These are phyloP conservation scores for Microdon myrmicae DNA, from an alignment of 2,888 invertebrate species.

Conservation along the genomic window DNA sequence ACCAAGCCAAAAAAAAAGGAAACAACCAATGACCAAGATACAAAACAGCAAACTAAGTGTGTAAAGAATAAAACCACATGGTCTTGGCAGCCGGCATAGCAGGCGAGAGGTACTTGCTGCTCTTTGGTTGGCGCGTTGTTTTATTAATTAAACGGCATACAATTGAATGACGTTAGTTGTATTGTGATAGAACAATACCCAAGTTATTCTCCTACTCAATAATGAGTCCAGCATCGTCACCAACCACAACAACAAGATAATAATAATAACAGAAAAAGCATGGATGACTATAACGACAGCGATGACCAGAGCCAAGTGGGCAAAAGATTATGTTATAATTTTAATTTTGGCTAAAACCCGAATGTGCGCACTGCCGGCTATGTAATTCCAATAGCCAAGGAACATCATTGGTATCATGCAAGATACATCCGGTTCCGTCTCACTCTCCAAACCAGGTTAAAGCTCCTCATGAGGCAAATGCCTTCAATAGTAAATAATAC, in stretches of 20 bases:
- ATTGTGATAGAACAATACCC: slow-evolving; percentile 28
- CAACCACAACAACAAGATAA: slow-evolving; percentile 20
- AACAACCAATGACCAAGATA: too few relatives aligned
- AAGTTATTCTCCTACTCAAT: slow-evolving; percentile 30
- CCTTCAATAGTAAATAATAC: too few relatives aligned
- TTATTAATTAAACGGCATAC: slow-evolving; percentile 43
- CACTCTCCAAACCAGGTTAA: not conserved
- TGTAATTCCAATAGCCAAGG: slow-evolving; percentile 18
- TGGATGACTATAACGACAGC: too few relatives aligned
- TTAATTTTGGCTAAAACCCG: slow-evolving; percentile 46
- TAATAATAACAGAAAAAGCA: too few relatives aligned
- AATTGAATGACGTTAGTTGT: slow-evolving; percentile 31
- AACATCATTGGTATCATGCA: slow-evolving; percentile 18
- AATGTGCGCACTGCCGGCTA: slow-evolving; percentile 46
- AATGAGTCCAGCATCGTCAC: slow-evolving; percentile 35
- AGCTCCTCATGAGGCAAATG: not conserved
- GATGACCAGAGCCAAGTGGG: not conserved
- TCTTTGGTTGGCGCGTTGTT: slow-evolving; percentile 34
- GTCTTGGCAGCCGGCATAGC: too few relatives aligned
- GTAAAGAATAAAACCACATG: too few relatives aligned
- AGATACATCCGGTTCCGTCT: slow-evolving; percentile 2
- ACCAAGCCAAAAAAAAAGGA: too few relatives aligned
- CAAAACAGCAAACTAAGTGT: too few relatives aligned
- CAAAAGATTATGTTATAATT: slow-evolving; percentile 24
- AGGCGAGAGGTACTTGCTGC: slow-evolving; percentile 6